Percentiles rank a stretch among this genome's conserved stretches.
These are phyloP conservation scores for Nycteola revayana DNA, from an alignment of 2,888 invertebrate species.

Conservation along the genomic window DNA sequence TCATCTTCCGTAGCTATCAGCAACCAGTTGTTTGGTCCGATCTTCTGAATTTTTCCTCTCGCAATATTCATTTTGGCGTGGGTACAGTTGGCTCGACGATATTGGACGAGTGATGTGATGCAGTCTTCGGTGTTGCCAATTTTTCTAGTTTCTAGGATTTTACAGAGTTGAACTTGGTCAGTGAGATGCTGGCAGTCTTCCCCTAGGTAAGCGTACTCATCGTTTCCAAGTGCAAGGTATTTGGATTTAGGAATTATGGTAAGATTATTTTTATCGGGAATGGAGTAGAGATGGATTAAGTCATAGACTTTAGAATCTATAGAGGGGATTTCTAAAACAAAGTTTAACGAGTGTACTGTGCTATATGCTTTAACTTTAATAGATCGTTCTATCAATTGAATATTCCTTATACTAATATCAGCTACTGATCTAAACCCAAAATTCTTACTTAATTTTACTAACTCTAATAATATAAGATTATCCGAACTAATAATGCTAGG, in stretches of 20 bases:
- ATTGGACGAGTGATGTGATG: not conserved
- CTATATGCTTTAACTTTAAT: constrained; percentile 4
- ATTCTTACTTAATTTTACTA: not conserved
- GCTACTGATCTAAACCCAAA: too few species aligned
- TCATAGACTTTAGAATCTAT: constrained; percentile 1
- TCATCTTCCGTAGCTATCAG: not conserved
- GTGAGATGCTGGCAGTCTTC: too few species aligned
- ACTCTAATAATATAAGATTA: constrained; percentile 1
- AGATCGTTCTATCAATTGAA: not conserved
- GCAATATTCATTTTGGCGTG: constrained; percentile 2
- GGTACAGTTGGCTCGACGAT: constrained; percentile 1
- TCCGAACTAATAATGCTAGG: constrained; percentile 7
- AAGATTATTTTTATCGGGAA: constrained; percentile 22
- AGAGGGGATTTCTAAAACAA: constrained; percentile 1
- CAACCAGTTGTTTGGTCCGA: constrained; percentile 1
- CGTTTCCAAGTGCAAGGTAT: constrained; percentile 29
- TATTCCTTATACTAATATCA: not conserved
- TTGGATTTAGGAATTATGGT: constrained; percentile 29
- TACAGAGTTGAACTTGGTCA: too few species aligned
- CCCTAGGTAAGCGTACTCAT: constrained; percentile 31
- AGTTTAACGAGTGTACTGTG: constrained; percentile 5
- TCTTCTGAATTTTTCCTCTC: constrained; percentile 3
- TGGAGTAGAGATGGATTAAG: constrained; percentile 26
- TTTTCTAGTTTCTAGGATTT: too few species aligned
- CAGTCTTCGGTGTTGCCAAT: constrained; percentile 3